A percentile compares a stretch with the other conserved stretches of the same genome.
Conservation (phyloP, 2,113 vertebrate species). For the Pachyramphus minor region DNA sequence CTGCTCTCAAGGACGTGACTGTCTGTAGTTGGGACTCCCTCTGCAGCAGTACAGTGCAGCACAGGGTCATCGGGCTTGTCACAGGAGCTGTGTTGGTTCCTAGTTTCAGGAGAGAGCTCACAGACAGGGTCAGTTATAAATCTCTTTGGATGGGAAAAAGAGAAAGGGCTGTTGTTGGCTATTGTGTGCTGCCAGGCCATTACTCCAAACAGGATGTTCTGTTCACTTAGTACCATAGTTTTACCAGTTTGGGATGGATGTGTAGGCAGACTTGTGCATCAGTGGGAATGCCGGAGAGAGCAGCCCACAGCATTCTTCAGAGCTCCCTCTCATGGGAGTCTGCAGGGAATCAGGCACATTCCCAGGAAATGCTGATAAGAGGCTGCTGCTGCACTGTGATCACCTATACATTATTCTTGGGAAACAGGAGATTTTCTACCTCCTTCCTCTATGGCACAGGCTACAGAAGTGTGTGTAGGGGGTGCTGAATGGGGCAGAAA, state of each 20-base stretch:
- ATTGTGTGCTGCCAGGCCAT: not conserved
- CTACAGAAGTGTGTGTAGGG: not conserved
- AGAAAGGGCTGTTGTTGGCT: not conserved
- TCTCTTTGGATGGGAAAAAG: not conserved
- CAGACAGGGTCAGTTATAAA: not conserved
- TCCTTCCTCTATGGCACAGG: not conserved
- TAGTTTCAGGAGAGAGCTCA: not conserved
- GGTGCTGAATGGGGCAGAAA: not conserved
- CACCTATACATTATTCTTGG: not conserved
- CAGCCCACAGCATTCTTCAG: not conserved
- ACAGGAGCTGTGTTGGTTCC: not conserved
- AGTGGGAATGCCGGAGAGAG: not conserved
- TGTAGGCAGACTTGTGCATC: not conserved
- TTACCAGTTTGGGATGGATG: not conserved
- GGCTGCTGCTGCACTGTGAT: not conserved
- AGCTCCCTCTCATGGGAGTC: not conserved
- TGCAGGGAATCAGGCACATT: not conserved
- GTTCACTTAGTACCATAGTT: not conserved
- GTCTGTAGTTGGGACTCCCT: not conserved
- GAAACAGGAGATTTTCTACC: not conserved
- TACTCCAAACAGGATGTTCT: not conserved
- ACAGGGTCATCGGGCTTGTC: not conserved
- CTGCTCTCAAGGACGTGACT: not conserved
- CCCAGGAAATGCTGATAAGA: not conserved
- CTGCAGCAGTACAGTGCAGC: not conserved